Evolutionary conservation across 2,888 invertebrate genomes (phyloP), one percentile per base, ranked within the genome.

Genomic region (Dysmachus trigonus): DNA sequence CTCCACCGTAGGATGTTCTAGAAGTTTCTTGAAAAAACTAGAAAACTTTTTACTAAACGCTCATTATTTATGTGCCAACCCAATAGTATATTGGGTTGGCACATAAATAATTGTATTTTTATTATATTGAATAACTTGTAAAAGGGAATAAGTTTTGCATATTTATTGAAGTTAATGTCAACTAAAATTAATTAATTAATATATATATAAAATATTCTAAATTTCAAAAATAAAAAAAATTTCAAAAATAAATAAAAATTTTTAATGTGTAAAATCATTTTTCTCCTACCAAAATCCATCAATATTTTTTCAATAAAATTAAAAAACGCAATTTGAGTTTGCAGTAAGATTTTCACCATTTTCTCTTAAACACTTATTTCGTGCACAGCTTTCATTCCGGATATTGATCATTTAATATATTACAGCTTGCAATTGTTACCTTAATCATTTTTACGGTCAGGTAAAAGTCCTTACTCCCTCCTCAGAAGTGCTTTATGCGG

Each of bases 401-500:
- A 62, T 8, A 27, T 62, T 62, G 27, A 62, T 62, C 62, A 62
- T 62, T 62, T 62, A 62, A 62, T 62, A 22, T 27, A 62, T 62
- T 22, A 62, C 62, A 62, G 18, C 62, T 62, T 62, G 62, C 22
- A 62, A 62, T 62, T 62, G 62, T 62, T 62, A 27, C 72, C 35
- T 72, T 35, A 83, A 72, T 83, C 35, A 83, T 35, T 83, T 83
- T 83, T 51, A 83, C 33, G 72, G 38, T n/a, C 38, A 71, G 72
- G 83, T 72, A 83, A 83, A 83, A 83, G 22, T 41, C 83, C 18
- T 31, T 38, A 15, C 30, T 38, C 41, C 22, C 72, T 38, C 22
- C 72, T 72, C 30, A 41, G 27, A 8, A 83, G 72, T 62, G 62
- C 74, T 86, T 86, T 82, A 86, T 76, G 83, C 72, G 82, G 86